These are phyloP conservation scores for Metridium senile DNA, from an alignment of 92 coral and sea anemone genomes.

Conservation along the genomic window DNA sequence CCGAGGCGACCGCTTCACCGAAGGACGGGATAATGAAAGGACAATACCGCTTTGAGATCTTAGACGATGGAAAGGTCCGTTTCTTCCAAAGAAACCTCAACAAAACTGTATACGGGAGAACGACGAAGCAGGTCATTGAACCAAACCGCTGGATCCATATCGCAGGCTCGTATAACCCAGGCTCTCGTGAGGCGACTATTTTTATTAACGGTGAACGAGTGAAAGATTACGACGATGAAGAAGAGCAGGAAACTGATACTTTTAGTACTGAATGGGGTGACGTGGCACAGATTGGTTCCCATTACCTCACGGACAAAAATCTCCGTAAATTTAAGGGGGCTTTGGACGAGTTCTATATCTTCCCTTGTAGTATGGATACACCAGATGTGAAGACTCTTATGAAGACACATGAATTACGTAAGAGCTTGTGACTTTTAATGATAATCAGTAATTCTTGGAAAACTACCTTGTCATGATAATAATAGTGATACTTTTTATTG, in stretches of 20 bases:
- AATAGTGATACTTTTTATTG: too few relatives aligned
- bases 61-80: conserved; percentile 72
- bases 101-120: conserved; percentile 78
- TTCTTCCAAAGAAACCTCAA: conserved; percentile 85
- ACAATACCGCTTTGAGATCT: conserved; percentile 85
- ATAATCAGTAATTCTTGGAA: background rate
- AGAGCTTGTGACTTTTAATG: conserved; percentile 31
- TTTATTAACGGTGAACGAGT: conserved; percentile 76
- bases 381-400: conserved; percentile 53
- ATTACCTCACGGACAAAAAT: conserved; percentile 48
- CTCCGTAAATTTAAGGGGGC: conserved; percentile 74
- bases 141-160: conserved; percentile 80
- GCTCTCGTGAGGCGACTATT: conserved; percentile 63
- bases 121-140: conserved; percentile 66
- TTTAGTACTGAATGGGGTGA: conserved; percentile 81
- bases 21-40: conserved; percentile 44
- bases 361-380: conserved; percentile 78
- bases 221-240: conserved; percentile 66
- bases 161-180: conserved; percentile 78
- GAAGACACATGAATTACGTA: conserved; percentile 72
- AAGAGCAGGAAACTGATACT: conserved; percentile 65
- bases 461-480: background rate
- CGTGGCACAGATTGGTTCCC: conserved; percentile 73
- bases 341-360: conserved; percentile 86
- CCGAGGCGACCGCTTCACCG: conserved; percentile 47